Base-by-base conservation (phyloP, 2,113 vertebrate species). In the Ceyx melanurus region DNA sequence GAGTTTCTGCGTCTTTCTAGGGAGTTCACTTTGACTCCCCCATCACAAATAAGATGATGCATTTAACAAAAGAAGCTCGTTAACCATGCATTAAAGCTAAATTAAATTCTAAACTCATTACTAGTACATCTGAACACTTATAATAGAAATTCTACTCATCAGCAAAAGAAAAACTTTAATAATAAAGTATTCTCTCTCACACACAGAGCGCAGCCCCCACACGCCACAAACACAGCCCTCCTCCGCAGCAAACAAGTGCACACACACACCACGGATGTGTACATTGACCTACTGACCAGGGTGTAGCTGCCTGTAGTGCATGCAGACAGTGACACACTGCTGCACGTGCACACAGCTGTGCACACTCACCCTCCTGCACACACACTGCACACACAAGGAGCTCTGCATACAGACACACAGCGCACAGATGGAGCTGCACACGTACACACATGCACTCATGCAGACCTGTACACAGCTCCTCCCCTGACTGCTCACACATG, bases 371-470 rank as follows among this genome's bases (percentile, higher is more conserved):
- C 23, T 58, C 23, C 53, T 29, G 33, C 33, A 10, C 11, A 8
- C 14, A 18, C n/a, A n/a, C 56, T 31, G 6, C 56, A 13, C 56
- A 33, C 40, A 25, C 46, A 10, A 11, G n/a, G 29, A 37, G 26
- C 42, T 25, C 19, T 10, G 19, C 31, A 6, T 9, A 3, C 8
- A 28, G 0, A 3, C n/a, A 33, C 19, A 35, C 57, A 48, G 28
- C 1, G 28, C 56, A 11, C 23, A 11, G 23, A 5, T 51, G 60
- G 17, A 16, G 23, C 54, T 8, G 28, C 25, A 15, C 21, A 4
- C 1, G 9, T 28, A 50, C 54, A 48, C 46, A 48, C 46, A 48
- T 11, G 5, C 46, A n/a, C 11, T 42, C 37, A 13, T 54, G n/a
- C 72, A 31, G 33, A 37, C 33, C 33, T 40, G 57, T 4, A 15